These are phyloP conservation scores for Drosophila neotestacea DNA, from an alignment of 2,888 invertebrate species.

Conservation along the genomic window DNA sequence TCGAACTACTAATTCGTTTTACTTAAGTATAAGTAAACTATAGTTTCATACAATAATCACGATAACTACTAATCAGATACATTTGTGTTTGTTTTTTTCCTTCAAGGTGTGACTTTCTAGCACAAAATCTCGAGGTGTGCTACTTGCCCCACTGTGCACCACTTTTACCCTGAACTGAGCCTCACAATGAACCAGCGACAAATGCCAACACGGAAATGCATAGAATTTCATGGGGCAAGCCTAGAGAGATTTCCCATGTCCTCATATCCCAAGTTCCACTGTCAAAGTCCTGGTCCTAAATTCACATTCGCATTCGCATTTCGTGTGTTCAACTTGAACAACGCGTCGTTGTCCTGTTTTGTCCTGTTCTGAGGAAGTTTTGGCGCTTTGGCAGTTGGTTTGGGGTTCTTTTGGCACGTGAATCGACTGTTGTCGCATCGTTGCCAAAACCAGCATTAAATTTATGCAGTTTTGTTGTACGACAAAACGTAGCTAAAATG, in stretches of 20 bases:
- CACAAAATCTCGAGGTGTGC: no score
- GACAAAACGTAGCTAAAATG: conserved; percentile 65
- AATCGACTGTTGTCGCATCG: conserved; percentile 70
- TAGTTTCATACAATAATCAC: no score
- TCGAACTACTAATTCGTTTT: no score
- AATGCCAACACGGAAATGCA: conserved; percentile 81
- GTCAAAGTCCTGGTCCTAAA: conserved; percentile 4
- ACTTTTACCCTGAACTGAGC: conserved; percentile 24
- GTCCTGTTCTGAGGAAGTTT: conserved; percentile 12
- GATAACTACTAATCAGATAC: no score
- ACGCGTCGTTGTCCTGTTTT: conserved; percentile 41
- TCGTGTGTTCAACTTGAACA: conserved; percentile 48
- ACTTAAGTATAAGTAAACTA: no score
- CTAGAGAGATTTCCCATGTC: conserved; percentile 30
- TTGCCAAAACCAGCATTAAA: conserved; percentile 84
- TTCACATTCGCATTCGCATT: conserved; percentile 25
- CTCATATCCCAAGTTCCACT: neutral
- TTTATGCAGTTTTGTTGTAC: conserved; percentile 82
- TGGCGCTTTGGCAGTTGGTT: conserved; percentile 36
- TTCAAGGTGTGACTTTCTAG: no score
- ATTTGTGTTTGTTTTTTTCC: no score
- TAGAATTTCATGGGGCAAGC: conserved; percentile 64
- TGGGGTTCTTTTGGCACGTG: conserved; percentile 63
- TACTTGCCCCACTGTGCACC: conserved; percentile 38
- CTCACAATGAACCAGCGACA: conserved; percentile 71